phyloP scores from a whole-genome alignment of 53 echinoderm and acorn worm genomes.

The Holothuria scabra region DNA sequence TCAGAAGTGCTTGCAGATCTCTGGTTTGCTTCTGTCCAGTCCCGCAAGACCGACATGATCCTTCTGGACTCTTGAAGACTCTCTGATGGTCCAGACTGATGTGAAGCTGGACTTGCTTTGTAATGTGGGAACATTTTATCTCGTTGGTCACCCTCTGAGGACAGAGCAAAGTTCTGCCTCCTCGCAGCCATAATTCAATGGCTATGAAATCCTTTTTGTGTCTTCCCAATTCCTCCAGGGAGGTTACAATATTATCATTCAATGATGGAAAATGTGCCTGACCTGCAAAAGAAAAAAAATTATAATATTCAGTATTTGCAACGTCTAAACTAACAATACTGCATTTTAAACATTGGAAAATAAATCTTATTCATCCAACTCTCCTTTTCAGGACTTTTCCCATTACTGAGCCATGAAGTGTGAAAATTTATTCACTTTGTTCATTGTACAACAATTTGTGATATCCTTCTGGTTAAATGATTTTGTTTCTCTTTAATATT shows the following conservation, averaged over 20 bases:
- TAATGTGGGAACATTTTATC: background rate
- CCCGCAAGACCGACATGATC: constrained; percentile 3
- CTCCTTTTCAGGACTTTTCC: no score
- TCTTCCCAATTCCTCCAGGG: no score
- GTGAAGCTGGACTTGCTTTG: background rate
- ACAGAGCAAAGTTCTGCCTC: background rate
- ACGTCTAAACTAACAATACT: no score
- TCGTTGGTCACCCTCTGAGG: background rate
- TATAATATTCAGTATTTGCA: no score
- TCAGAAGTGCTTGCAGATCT: background rate
- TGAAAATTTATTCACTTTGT: no score
- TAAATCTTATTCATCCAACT: no score
- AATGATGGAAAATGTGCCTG: background rate
- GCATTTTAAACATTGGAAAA: no score
- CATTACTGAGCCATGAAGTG: no score
- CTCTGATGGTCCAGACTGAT: background rate
- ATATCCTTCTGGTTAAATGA: no score
- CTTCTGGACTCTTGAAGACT: background rate
- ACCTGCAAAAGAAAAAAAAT: background rate
- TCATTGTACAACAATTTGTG: no score
- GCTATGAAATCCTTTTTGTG: background rate
- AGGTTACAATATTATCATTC: background rate
- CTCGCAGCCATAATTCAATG: background rate
- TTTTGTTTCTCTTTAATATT: no score
- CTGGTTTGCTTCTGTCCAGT: constrained; percentile 14